Evolutionary conservation across 2,113 vertebrate genomes (phyloP), one percentile per base, ranked within the genome.

Genomic region (Gila orcuttii): DNA sequence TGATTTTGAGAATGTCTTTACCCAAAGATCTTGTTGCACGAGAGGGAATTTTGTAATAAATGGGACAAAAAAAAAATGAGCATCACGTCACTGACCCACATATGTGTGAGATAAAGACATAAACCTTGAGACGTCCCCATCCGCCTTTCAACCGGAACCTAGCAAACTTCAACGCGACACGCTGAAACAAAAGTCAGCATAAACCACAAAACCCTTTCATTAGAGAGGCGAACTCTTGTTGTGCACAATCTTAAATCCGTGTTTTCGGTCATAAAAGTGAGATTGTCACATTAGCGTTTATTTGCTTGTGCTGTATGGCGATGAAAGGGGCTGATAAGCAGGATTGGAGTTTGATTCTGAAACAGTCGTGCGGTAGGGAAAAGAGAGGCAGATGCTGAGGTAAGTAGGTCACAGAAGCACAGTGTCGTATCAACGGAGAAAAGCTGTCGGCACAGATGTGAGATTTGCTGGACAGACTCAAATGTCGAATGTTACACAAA

Each of bases 331-430:
- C 13, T 84, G 82, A 83, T 47, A 86, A 82, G 47, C 23, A 82
- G 55, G 76, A 87, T 84, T 87, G 83, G 39, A 60, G 64, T 59
- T n/a, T 42, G 31, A 59, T 59, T 68, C 50, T 59, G 28, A 83
- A 83, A 15, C 66, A 10, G 81, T 5, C 28, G 1, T 23, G 42
- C 28, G 25, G 17, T 55, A 1, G 39, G n/a, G 42, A n/a, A 66
- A 71, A 80, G 68, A 69, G 31, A 87, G 86, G 83, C 87, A 90
- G 90, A 91, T 89, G 80, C 82, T 89, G 6, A 55, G 17, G 47
- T 88, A 92, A 92, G 87, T 92, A 86, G 93, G 90, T 92, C 91
- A 92, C 74, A 85, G 84, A 86, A 85, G 59, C 83, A 79, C 8
- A 2, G 42, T 39, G 73, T 71, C 55, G 80, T 89, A 88, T 87